Evolutionary conservation across 1,140 invertebrate species (phyloP).

Genomic region (Drosophila guanche): DNA sequence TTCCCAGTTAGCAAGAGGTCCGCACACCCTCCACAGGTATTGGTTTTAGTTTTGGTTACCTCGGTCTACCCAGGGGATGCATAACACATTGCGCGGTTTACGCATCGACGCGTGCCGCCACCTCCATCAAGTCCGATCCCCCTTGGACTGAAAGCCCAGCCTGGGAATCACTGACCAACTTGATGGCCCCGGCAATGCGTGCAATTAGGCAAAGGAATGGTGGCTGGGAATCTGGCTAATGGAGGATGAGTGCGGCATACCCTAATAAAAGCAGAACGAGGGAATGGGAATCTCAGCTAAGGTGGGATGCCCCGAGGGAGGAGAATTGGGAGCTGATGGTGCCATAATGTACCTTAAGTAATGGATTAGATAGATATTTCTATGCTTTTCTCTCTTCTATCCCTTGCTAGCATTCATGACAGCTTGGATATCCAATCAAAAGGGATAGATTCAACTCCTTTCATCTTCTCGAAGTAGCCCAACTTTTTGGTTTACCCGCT

Average conservation of each 20-base stretch:
- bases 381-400: too few relatives aligned
- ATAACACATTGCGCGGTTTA: slow-evolving; percentile 64
- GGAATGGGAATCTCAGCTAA: slow-evolving; percentile 11
- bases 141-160: neutral
- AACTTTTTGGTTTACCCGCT: slow-evolving; percentile 2
- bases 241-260: slow-evolving; percentile 43
- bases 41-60: slow-evolving; percentile 58
- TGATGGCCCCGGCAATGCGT: slow-evolving; percentile 54
- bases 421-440: too few relatives aligned
- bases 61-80: slow-evolving; percentile 57
- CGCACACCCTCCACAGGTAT: slow-evolving; percentile 19
- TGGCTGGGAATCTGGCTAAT: slow-evolving; percentile 53
- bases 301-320: neutral
- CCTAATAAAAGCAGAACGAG: slow-evolving; percentile 12
- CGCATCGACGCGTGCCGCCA: slow-evolving; percentile 60
- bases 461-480: too few relatives aligned
- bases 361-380: too few relatives aligned
- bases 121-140: slow-evolving; percentile 6
- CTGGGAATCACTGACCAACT: slow-evolving; percentile 60
- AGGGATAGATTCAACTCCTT: too few relatives aligned
- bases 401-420: too few relatives aligned
- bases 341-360: too few relatives aligned
- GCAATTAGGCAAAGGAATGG: slow-evolving; percentile 70
- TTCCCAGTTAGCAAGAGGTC: neutral
- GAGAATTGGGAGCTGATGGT: neutral